Evolutionary conservation across 2,113 vertebrate genomes (phyloP), one percentile per base, ranked within the genome.

Genomic region (Mobula hypostoma): DNA sequence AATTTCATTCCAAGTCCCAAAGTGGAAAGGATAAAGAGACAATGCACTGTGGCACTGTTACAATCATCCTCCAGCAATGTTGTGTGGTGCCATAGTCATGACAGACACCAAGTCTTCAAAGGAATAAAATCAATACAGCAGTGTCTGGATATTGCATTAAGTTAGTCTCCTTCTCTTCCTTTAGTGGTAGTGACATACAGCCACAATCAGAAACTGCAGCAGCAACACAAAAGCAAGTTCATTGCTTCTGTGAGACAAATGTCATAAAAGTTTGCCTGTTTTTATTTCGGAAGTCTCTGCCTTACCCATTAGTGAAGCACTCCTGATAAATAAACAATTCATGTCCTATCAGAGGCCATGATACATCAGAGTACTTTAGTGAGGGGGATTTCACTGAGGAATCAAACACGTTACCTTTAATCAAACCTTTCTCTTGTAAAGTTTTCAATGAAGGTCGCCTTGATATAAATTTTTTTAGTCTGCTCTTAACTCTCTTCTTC

Each of bases 381-480:
- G 36, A 76, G 21, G 68, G 8, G 24, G 36, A 93, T 24, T 93
- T 36, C 91, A 93, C 91, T 76, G 72, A 93, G 40, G 40, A 93
- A 74, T 93, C 68, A 93, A 93, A 48, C 24, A 93, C 91, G 95
- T 95, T 96, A 98, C 98, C 98, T 98, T 98, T 98, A 96, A 98
- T 98, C 94, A 98, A 95, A 94, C 98, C 98, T 94, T 98, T 98
- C 94, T 98, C 98, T 96, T 98, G 97, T 95, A 98, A 95, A 0
- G 97, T 97, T 97, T 98, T 98, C 97, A 98, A 95, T 32, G 98
- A 98, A 7, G 98, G 98, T 95, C 98, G 97, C 94, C 98, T 95
- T 72, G 96, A 97, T 95, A 98, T 98, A 96, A 98, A 98, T 96
- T 98, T 98, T 97, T 98, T 98, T 95, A 98, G 96, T 95, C 97